Evolutionary conservation across 37 sponge, comb jelly and placozoan species (phyloP), one percentile per base, ranked within the genome.

Genomic region (Diacarnus erythraeanus): DNA sequence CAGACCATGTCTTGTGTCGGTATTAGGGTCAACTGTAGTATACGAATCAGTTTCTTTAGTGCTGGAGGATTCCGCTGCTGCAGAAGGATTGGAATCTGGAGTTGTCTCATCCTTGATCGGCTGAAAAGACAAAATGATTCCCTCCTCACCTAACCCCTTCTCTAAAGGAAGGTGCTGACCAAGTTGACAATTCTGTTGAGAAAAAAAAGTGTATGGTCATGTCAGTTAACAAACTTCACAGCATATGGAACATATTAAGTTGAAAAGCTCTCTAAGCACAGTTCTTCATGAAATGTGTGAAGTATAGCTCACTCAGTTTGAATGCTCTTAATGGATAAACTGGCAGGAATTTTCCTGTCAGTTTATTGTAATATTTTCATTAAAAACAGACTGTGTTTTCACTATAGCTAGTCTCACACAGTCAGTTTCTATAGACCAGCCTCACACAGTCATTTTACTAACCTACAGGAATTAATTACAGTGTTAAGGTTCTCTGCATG

Each of bases 111-210:
- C 44, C 30, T 26, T 31, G 22, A 17, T 27, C 30, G 73, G 2
- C 27, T 38, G 40, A 0, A 72, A 23, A 20, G 35, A 22, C 33
- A 63, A 26, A 21, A 82, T 35, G 42, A 88, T 47, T 1, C 83
- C 88, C 6, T 44, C 78, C 20, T 72, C 83, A 15, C 83, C 74
- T 26, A 78, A n/a, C 17, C 42, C 88, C 57, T 88, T 82, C 76
- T 82, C 83, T 8, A 88, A 38, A 9, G 88, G 83, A 35, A 88
- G 26, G 61, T 88, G 88, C 37, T 74, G 71, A 1, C 88, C 88
- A 43, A 88, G 83, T 35, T 82, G 76, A 60, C 83, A 88, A 42
- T 60, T 82, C 83, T 82, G 76, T 18, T 59, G 41, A 4, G 23
- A 71, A 35, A 27, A 35, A 68, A 47, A 15, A 12, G 6, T 6